phyloP scores from a whole-genome alignment of 2,888 invertebrate species.

The Drosophila hawaiiensis region DNA sequence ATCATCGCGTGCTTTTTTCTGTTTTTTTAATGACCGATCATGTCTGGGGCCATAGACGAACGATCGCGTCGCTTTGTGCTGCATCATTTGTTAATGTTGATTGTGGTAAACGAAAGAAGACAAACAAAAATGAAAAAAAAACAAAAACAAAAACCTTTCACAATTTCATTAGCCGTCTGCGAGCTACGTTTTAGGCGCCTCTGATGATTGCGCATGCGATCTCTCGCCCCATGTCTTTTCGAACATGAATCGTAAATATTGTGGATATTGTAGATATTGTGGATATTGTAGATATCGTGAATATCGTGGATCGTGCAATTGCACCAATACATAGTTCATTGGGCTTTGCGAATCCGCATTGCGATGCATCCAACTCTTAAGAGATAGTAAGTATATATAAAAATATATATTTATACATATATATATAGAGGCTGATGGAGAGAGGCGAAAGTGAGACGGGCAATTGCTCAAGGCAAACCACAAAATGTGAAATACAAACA shows the following conservation, averaged over 20 bases:
- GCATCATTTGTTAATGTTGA: conserved; percentile 52
- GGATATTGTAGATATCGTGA: conserved; percentile 8
- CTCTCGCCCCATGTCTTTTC: conserved; percentile 48
- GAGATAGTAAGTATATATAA: conserved; percentile 18
- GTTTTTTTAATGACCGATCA: conserved; percentile 54
- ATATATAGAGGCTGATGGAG: conserved; percentile 1
- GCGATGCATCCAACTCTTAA: conserved; percentile 56
- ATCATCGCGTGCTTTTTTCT: conserved; percentile 46
- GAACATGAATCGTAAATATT: conserved; percentile 33
- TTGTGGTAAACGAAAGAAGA: conserved; percentile 31
- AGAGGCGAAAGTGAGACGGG: conserved; percentile 17
- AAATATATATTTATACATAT: not conserved
- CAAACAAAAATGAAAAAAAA: conserved; percentile 33
- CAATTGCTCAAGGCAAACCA: conserved; percentile 76
- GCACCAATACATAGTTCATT: conserved; percentile 75
- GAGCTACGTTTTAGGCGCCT: conserved; percentile 13
- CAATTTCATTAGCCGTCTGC: conserved; percentile 65
- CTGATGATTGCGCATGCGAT: conserved; percentile 60
- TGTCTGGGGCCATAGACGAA: conserved; percentile 21
- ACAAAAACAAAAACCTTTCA: conserved; percentile 63
- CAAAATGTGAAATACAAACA: conserved; percentile 40
- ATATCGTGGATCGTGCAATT: conserved; percentile 53
- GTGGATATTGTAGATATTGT: not conserved
- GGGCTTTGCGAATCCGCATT: conserved; percentile 81
- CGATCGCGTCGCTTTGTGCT: conserved; percentile 38